Base-by-base conservation (phyloP, 1,140 invertebrate genomes). In the Pseudobourletiella spinata region DNA sequence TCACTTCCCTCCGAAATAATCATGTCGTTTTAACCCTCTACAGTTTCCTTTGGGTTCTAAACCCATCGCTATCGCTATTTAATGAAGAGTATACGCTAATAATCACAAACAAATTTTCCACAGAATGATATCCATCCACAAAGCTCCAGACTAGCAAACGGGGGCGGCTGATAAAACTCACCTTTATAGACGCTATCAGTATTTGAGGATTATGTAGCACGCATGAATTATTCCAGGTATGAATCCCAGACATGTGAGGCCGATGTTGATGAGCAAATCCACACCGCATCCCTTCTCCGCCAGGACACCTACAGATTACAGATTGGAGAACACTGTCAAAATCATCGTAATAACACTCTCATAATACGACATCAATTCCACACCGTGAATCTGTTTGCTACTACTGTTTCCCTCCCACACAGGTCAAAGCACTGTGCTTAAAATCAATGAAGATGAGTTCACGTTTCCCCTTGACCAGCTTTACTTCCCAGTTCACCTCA, bases 211-310 rank as follows among this genome's bases (percentile, higher is more conserved):
- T 44, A 69, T 66, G 50, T 69, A 69, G 15, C 56, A 39, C 0
- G 68, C 68, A 61, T 70, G 65, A n/a, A 66, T 65, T 46, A 67
- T 70, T 32, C 67, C 67, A 26, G 64, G 64, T 20, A 69, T 59
- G 55, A 55, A 61, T 4, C 59, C 63, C 1, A 69, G 39, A 18
- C 57, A n/a, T 0, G 67, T 69, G 11, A 70, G 50, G 3, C 28
- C 62, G 20, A 70, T 70, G 39, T 70, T 70, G 44, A 70, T 70
- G 22, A 67, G 26, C 15, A 70, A 35, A 43, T 70, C 68, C 0
- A 51, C 60, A 32, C 65, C 68, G 25, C 68, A 70, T 16, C 68
- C 68, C 52, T 61, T 69, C 25, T 69, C 64, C 28, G 46, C 42
- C 30, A 69, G 43, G 16, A 69, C 67, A 16, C 61, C 61, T 43